A percentile compares a stretch with the other conserved stretches of the same genome.
Evolutionary conservation across 2,113 vertebrate species (phyloP).

Genomic region (Leptocoma aspasia): DNA sequence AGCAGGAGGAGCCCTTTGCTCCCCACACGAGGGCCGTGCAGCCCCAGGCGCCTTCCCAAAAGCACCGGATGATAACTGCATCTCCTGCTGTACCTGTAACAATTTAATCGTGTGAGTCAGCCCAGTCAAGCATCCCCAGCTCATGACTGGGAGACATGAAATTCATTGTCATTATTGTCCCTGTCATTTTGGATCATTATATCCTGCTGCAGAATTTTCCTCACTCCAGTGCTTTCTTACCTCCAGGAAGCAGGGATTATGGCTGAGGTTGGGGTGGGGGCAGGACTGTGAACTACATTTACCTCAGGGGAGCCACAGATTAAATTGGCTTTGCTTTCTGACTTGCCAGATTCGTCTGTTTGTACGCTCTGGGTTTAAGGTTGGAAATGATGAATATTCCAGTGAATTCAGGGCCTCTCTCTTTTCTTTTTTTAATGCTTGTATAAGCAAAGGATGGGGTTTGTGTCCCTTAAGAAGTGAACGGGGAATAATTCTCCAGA

Average conservation of each 20-base stretch:
- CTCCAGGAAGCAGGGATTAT: slow-evolving; percentile 92
- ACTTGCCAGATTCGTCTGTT: slow-evolving; percentile 76
- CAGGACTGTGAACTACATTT: slow-evolving; percentile 79
- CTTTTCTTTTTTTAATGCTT: slow-evolving; percentile 24
- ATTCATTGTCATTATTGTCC: slow-evolving; percentile 99
- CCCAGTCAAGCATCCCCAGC: slow-evolving; percentile 92
- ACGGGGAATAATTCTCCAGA: background rate
- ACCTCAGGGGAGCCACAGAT: slow-evolving; percentile 90
- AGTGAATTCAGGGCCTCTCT: slow-evolving; percentile 40
- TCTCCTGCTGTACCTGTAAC: slow-evolving; percentile 93
- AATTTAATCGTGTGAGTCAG: slow-evolving; percentile 97
- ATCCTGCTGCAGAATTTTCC: slow-evolving; percentile 90
- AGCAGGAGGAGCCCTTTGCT: slow-evolving; percentile 3
- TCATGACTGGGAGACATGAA: slow-evolving; percentile 98
- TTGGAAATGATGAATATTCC: slow-evolving; percentile 76
- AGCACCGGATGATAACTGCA: slow-evolving; percentile 77
- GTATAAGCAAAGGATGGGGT: slow-evolving; percentile 17
- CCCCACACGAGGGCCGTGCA: slow-evolving; percentile 26
- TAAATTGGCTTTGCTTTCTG: slow-evolving; percentile 90
- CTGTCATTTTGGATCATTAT: slow-evolving; percentile 99
- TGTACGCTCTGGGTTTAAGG: slow-evolving; percentile 74
- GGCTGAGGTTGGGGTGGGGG: slow-evolving; percentile 81
- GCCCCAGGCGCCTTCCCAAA: slow-evolving; percentile 76
- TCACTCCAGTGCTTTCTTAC: slow-evolving; percentile 95
- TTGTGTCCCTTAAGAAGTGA: slow-evolving; percentile 41